Evolutionary conservation across 1,140 invertebrate genomes (phyloP), one percentile per base, ranked within the genome.

Genomic region (Papilio machaon): DNA sequence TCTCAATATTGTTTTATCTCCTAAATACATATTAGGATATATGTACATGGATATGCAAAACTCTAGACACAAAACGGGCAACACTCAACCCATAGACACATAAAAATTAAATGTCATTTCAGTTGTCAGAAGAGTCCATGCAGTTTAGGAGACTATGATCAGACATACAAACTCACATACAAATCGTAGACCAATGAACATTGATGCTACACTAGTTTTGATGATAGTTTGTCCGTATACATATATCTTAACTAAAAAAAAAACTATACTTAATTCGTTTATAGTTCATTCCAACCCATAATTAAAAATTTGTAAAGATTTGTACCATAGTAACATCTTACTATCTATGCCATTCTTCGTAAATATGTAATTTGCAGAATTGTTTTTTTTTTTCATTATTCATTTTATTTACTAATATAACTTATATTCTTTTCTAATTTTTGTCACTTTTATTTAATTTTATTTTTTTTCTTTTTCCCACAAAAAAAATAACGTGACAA

Each of bases 21-120:
- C 17, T 11, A 58, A 58, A 49, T 49, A 49, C 47, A 4, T 60
- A 52, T 46, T 23, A 43, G 54, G n/a, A 80, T 60, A 74, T 54
- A 80, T 38, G 35, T 38, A 64, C 73, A 49, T 81, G 73, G 58
- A 23, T 35, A 73, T 38, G 9, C 49, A 64, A 54, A 64, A 46
- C 23, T 43, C 80, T 64, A 75, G 58, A 38, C 11, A 49, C 35
- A 11, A 43, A 73, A 43, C 17, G 3, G 54, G 54, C 54, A 58
- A 54, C 52, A 54, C 4, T 54, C 5, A 54, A n/a, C 23, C 23
- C 23, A 30, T 30, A 30, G 23, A 8, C 46, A 47, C 11, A 15
- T 49, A 49, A 11, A 49, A 49, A 49, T 49, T 15, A 15, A 49
- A 49, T 49, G 10, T 9, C 47, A 49, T 15, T 4, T 49, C 47